Percentiles rank a stretch among this genome's conserved stretches.
These are phyloP conservation scores for Acanthosoma haemorrhoidale DNA, from an alignment of 2,888 invertebrate species.

Conservation along the genomic window DNA sequence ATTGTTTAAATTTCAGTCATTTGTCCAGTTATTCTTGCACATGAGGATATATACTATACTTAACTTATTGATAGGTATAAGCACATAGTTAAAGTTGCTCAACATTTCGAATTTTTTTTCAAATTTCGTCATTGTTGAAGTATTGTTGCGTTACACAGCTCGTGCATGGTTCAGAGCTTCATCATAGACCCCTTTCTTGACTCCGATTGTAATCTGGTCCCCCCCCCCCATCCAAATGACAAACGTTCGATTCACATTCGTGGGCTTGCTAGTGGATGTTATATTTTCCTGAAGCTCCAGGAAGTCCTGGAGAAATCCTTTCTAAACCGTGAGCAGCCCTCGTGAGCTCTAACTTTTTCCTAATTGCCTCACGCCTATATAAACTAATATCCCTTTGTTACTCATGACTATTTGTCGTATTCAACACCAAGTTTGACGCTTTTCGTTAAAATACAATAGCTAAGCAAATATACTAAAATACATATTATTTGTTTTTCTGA, in stretches of 20 bases:
- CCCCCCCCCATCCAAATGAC: not conserved
- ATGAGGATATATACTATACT: too few relatives aligned
- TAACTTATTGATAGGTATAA: too few relatives aligned
- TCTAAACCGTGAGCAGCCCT: not conserved
- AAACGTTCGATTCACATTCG: slow-evolving; percentile 6
- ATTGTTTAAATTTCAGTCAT: too few relatives aligned
- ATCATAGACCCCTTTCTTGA: not conserved
- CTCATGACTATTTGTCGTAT: not conserved
- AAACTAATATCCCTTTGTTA: not conserved
- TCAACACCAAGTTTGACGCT: not conserved
- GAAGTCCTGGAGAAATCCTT: not conserved
- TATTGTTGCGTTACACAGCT: too few relatives aligned
- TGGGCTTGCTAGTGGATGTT: not conserved
- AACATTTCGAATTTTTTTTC: too few relatives aligned
- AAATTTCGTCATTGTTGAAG: too few relatives aligned
- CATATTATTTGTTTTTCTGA: too few relatives aligned
- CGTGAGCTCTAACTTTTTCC: slow-evolving; percentile 9
- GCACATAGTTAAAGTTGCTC: too few relatives aligned
- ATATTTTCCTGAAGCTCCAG: not conserved
- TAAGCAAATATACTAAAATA: too few relatives aligned
- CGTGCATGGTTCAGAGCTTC: too few relatives aligned
- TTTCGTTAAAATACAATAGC: too few relatives aligned
- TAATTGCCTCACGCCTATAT: slow-evolving; percentile 4
- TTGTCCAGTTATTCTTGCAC: too few relatives aligned
- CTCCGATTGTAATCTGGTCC: not conserved